These are phyloP conservation scores for Ammospiza maritima DNA, from an alignment of 2,797 vertebrate species.

Conservation along the genomic window DNA sequence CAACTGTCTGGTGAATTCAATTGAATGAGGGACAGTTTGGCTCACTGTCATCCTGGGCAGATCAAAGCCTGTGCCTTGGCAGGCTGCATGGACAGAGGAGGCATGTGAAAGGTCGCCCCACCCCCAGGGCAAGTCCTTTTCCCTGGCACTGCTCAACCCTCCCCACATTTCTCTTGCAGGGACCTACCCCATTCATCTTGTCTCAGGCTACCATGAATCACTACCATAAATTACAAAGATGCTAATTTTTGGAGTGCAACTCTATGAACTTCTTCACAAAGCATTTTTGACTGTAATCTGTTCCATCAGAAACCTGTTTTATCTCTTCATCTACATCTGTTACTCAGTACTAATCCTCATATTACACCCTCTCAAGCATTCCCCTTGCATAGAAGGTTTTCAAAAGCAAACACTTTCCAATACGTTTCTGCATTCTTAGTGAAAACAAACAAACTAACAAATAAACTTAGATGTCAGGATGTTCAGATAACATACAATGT, in stretches of 20 bases:
- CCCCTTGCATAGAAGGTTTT: not conserved
- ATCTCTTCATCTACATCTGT: not conserved
- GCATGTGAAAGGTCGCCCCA: not conserved
- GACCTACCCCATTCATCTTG: not conserved
- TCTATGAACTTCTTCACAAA: not conserved
- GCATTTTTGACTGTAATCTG: not conserved
- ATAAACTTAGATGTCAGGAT: not conserved
- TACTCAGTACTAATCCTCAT: not conserved
- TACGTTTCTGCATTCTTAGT: not conserved
- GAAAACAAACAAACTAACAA: not conserved
- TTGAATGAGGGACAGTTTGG: slow-evolving; percentile 33
- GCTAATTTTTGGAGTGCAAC: not conserved
- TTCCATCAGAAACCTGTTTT: not conserved
- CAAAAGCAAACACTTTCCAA: not conserved
- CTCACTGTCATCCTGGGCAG: not conserved
- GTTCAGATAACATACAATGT: slow-evolving; percentile 1
- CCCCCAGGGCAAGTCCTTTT: not conserved
- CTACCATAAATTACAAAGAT: not conserved
- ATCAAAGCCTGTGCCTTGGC: slow-evolving; percentile 1
- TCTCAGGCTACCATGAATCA: not conserved
- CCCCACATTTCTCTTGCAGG: not conserved
- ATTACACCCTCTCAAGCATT: not conserved
- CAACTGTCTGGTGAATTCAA: slow-evolving; percentile 35
- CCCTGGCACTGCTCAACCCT: not conserved
- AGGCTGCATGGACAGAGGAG: not conserved